Base-by-base conservation (phyloP, 2,797 vertebrate species). In the Novumbra hubbsi region DNA sequence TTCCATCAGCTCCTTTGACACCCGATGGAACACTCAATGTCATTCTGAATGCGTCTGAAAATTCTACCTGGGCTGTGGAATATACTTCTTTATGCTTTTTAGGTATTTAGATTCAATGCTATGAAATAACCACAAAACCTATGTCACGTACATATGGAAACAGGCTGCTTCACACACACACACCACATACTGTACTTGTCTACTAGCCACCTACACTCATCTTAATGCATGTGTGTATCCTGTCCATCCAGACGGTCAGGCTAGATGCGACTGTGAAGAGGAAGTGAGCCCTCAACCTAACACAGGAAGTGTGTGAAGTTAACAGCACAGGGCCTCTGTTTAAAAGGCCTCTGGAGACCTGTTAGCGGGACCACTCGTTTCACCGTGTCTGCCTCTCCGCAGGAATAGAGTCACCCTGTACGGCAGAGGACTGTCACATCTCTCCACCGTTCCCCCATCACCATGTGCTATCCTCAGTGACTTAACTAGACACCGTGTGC, bases 271-370 rank as follows among this genome's bases (percentile, higher is more conserved):
- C 71, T 69, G 73, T 41, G 63, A 76, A 68, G 79, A 81, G 77
- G 78, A 50, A 73, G 80, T 80, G 77, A 32, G 64, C 24, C 71
- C 41, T 65, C 50, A 68, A 41, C n/a, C 63, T n/a, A 65, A 84
- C 73, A 88, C 90, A 93, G 89, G 88, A 89, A 93, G 90, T 90
- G 92, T 90, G 89, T 89, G 92, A 93, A 95, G 92, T 93, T 94
- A 94, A 89, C 83, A 89, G 91, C 88, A 81, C 88, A 92, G 89
- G 92, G 88, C 85, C 91, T 89, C 88, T 87, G 80, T 87, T 81
- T 87, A 95, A 95, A 95, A 94, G 87, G 90, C 87, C 94, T 94
- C 92, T 80, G 84, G 93, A 94, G 92, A 90, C 92, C 93, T 94
- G 92, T 94, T 95, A 95, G 91, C 90, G 85, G 90, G 88, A 91